A percentile compares a stretch with the other conserved stretches of the same genome.
Evolutionary conservation across 2,113 vertebrate genomes (phyloP).

Genomic region (Caranx melampygus): DNA sequence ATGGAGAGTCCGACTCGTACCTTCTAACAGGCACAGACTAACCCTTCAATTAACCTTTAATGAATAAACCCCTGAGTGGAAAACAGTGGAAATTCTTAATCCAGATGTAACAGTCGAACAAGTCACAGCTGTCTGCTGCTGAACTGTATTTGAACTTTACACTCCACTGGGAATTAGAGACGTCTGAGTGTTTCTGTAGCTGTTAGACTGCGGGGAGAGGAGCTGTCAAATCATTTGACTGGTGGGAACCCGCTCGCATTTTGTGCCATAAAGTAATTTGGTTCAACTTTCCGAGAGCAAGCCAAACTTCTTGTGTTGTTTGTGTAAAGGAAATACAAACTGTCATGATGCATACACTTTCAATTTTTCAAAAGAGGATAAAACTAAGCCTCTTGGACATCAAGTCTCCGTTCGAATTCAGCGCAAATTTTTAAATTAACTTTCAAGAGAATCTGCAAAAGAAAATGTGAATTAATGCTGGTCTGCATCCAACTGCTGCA

Average conservation of each 20-base stretch:
- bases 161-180: not conserved
- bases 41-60: slow-evolving; percentile 39
- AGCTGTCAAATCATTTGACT: not conserved
- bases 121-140: not conserved
- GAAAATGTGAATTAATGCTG: no score
- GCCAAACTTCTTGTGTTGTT: not conserved
- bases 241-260: not conserved
- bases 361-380: not conserved
- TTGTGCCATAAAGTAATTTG: not conserved
- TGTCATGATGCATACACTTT: no score
- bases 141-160: slow-evolving; percentile 38
- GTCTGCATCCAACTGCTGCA: no score
- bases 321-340: no score
- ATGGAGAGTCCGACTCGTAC: slow-evolving; percentile 36
- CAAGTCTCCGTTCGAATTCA: no score
- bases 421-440: no score
- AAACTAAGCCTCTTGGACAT: no score
- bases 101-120: not conserved
- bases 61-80: not conserved
- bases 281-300: not conserved
- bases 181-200: not conserved
- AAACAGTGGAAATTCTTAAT: not conserved
- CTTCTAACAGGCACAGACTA: slow-evolving; percentile 30
- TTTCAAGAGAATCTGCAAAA: no score
- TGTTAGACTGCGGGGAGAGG: not conserved